Base-by-base conservation (phyloP, 2,888 invertebrate species). In the Autographa gamma region DNA sequence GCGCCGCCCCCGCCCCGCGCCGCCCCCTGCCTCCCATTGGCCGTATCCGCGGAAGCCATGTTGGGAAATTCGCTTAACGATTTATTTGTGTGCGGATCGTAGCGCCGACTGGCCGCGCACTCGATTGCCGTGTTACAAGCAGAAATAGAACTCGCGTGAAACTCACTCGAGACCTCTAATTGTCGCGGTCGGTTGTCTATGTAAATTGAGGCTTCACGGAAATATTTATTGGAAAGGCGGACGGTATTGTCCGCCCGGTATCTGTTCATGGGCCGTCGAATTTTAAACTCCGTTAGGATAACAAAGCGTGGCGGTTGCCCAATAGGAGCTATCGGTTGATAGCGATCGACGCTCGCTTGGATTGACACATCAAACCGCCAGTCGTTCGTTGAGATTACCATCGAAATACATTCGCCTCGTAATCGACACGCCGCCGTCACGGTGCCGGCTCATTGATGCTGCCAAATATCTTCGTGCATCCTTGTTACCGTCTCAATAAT, bases 361-460 rank as follows among this genome's bases (percentile, higher is more conserved):
- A 95, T 95, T 95, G 95, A 95, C 95, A 95, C 94, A 93, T 95
- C 95, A 93, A 93, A 90, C 91, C 89, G 89, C 90, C 90, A 88
- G 90, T 88, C 90, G 90, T 87, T 88, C 85, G 88, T 85, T 80
- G 86, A 92, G 93, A 94, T 93, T 91, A 93, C 87, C 88, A 93
- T 93, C 94, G 91, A 90, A 87, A 90, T 90, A 92, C 90, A 89
- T 91, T 92, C 90, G 91, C 85, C 85, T 91, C 90, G 93, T 93
- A 92, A 93, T 92, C 92, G 92, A 92, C 92, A 89, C 92, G 89
- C 88, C 88, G 88, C 87, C 92, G 91, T 91, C 92, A 92, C 92
- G 91, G 86, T 85, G 83, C 86, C 84, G 84, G 86, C 85, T 88
- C 88, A 89, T 88, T 89, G 87, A 86, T 87, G 87, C 88, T 88